Percentiles rank a stretch among this genome's conserved stretches.
Conservation (phyloP, 2,113 vertebrate species). For the Argyrosomus japonicus region DNA sequence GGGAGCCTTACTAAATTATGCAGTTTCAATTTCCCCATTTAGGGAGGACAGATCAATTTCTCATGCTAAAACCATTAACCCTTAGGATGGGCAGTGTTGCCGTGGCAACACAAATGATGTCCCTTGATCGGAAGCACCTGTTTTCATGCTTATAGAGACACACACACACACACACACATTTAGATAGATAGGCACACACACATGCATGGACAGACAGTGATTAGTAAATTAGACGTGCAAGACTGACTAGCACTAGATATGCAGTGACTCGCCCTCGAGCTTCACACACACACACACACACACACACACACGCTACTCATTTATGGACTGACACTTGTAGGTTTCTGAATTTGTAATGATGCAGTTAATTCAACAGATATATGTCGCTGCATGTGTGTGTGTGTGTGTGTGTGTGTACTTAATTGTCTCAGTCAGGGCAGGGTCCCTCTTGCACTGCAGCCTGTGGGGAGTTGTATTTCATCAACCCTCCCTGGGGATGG, state of each 20-base stretch:
- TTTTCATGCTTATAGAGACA: conserved; percentile 30
- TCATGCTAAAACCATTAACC: conserved; percentile 70
- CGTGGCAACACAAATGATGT: conserved; percentile 66
- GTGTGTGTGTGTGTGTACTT: neutral
- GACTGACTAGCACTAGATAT: neutral
- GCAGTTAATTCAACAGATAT: conserved; percentile 4
- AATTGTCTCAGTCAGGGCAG: conserved; percentile 40
- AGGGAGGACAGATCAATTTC: conserved; percentile 73
- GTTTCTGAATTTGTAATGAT: conserved; percentile 5
- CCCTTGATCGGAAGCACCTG: conserved; percentile 64
- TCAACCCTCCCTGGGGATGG: conserved; percentile 41
- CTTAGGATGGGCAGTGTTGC: conserved; percentile 62
- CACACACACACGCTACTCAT: neutral
- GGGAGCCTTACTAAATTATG: conserved; percentile 66
- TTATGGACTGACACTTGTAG: conserved; percentile 6
- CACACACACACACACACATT: neutral
- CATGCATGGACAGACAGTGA: neutral
- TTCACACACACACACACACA: no score
- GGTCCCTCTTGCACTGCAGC: conserved; percentile 32
- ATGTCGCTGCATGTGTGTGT: neutral
- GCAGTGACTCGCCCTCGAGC: neutral
- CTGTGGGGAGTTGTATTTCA: conserved; percentile 52
- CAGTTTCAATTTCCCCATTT: conserved; percentile 74
- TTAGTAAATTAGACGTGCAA: neutral
- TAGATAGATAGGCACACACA: neutral